Base-by-base conservation (phyloP, 2,888 invertebrate species). In the Cheilosia soror region DNA sequence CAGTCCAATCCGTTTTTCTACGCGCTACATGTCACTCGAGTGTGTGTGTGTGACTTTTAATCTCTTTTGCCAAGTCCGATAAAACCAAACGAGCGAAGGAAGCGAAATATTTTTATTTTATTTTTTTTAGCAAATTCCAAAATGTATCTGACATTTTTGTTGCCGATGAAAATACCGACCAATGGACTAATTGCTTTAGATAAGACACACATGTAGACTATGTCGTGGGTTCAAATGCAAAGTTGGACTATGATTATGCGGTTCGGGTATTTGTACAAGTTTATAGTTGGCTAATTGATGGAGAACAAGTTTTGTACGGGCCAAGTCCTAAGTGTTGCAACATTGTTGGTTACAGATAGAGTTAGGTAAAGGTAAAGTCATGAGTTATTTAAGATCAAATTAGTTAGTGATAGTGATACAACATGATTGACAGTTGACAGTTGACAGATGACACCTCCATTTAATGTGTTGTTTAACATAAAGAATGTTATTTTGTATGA, bases 101-200 rank as follows among this genome's bases (percentile, higher is more conserved):
- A 68, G 53, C 77, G 55, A 62, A 65, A 65, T 58, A 33, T 80
- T 68, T 44, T n/a, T n/a, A n/a, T 44, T 44, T 49, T 49, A n/a
- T 49, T 49, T 9, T 25, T 9, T 49, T 20, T 75, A 58, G 65
- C 53, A 60, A 79, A 79, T 84, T 73, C 68, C 63, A 79, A 78
- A 78, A 75, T 65, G 69, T 58, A 65, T 63, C 65, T 49, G 65
- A 79, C 69, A 62, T 78, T 65, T 83, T 58, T 68, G 44, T 63
- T 63, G 62, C 78, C 47, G 47, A 60, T 33, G 42, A 58, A 42
- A 33, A 63, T 9, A 29, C 29, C 49, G 51, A 47, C 55, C 27
- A 20, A 31, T 55, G 83, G 69, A 79, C 83, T 84, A 84, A 84
- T 84, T 84, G 83, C 73, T 31, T 40, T 40, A 73, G 79, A 84